A percentile compares a stretch with the other conserved stretches of the same genome.
Evolutionary conservation across 2,888 invertebrate species (phyloP).

Genomic region (Drosophila neutralis): DNA sequence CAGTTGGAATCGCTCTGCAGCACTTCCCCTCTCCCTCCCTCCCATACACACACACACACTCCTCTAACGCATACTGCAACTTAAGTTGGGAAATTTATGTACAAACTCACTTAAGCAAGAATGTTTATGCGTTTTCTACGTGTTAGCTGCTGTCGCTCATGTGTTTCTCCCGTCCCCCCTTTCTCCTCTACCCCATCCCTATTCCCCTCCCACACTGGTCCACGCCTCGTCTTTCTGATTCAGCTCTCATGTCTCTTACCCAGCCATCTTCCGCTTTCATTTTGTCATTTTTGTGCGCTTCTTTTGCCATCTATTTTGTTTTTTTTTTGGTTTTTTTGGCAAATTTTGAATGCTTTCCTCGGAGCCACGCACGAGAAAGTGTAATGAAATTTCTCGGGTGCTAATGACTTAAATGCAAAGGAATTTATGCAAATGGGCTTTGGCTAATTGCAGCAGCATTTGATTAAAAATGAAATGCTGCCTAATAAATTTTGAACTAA

Average conservation of each 20-base stretch:
- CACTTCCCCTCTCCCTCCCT: neutral
- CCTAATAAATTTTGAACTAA: slow-evolving; percentile 40
- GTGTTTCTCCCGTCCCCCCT: slow-evolving; percentile 22
- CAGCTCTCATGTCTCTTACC: slow-evolving; percentile 6
- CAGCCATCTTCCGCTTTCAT: slow-evolving; percentile 53
- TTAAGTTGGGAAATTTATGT: slow-evolving; percentile 82
- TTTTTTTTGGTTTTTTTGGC: slow-evolving; percentile 1
- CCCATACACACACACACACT: neutral
- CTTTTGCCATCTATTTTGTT: slow-evolving; percentile 26
- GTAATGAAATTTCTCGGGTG: slow-evolving; percentile 72
- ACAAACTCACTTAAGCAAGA: slow-evolving; percentile 83
- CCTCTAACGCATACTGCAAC: slow-evolving; percentile 59
- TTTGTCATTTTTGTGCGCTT: slow-evolving; percentile 67
- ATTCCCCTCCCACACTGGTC: neutral
- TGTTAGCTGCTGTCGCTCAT: slow-evolving; percentile 76
- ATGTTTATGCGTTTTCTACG: slow-evolving; percentile 83
- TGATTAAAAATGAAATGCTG: slow-evolving; percentile 49
- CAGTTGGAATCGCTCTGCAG: slow-evolving; percentile 24
- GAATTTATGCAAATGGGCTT: slow-evolving; percentile 64
- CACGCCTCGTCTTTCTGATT: neutral
- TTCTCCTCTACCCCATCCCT: neutral
- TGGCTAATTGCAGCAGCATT: slow-evolving; percentile 71
- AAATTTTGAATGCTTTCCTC: slow-evolving; percentile 58
- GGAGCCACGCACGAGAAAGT: slow-evolving; percentile 55
- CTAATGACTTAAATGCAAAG: slow-evolving; percentile 75